Evolutionary conservation across 2,113 vertebrate species (phyloP).

Genomic region (Forbesichthys papilliferus): DNA sequence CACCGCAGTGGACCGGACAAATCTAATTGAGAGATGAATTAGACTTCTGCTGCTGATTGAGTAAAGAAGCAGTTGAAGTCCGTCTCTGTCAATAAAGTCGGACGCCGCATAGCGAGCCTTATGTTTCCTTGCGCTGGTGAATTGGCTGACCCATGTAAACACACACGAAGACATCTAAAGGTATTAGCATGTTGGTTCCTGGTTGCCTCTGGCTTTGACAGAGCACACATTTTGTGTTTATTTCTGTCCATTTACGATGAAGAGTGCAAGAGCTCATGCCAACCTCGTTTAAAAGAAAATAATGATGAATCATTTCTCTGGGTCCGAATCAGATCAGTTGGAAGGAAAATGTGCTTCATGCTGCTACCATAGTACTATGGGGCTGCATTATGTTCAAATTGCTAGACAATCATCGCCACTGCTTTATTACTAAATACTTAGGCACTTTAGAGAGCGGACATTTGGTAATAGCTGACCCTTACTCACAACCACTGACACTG

Average conservation of each 20-base stretch:
- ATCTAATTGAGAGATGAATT: constrained; percentile 76
- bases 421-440: background rate
- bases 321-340: constrained; percentile 50
- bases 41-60: constrained; percentile 61
- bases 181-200: constrained; percentile 27
- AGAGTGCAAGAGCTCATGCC: constrained; percentile 52
- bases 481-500: background rate
- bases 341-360: constrained; percentile 44
- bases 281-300: constrained; percentile 60
- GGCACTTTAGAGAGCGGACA: background rate
- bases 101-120: constrained; percentile 30
- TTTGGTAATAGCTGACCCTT: no score
- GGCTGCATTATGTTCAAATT: constrained; percentile 3
- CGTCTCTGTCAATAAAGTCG: constrained; percentile 56
- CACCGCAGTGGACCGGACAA: constrained; percentile 55
- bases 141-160: constrained; percentile 27
- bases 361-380: constrained; percentile 49
- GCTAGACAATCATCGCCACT: background rate
- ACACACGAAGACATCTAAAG: constrained; percentile 59
- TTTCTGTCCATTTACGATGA: constrained; percentile 49
- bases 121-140: background rate
- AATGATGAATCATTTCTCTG: constrained; percentile 56
- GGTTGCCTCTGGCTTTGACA: constrained; percentile 52
- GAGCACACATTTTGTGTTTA: constrained; percentile 40
- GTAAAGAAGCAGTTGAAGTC: constrained; percentile 53